Percentiles rank a stretch among this genome's conserved stretches.
Evolutionary conservation across 2,888 invertebrate species (phyloP).

Genomic region (Sinohyriopsis cumingii): DNA sequence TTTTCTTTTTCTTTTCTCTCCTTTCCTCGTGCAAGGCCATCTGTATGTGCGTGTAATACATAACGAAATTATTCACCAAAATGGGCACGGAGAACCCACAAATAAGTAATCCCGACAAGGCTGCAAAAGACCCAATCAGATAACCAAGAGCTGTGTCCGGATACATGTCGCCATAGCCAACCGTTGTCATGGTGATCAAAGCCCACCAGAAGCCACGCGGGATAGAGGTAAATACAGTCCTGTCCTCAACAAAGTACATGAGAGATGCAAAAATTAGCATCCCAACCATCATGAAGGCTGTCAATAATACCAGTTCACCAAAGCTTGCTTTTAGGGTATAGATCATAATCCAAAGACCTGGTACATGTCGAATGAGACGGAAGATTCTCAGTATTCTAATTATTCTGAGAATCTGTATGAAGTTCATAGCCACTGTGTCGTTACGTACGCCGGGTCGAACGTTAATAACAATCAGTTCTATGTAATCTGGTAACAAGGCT

Average conservation of each 20-base stretch:
- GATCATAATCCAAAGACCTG: conserved; percentile 64
- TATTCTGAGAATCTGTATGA: conserved; percentile 54
- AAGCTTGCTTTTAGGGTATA: conserved; percentile 64
- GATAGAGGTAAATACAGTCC: conserved; percentile 51
- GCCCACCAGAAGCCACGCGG: conserved; percentile 68
- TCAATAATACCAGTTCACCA: conserved; percentile 61
- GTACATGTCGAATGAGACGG: conserved; percentile 57
- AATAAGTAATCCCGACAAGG: conserved; percentile 59
- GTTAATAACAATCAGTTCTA: conserved; percentile 48
- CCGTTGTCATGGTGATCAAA: conserved; percentile 67
- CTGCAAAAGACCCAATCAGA: conserved; percentile 59
- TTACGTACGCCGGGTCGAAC: conserved; percentile 26
- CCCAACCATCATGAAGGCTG: conserved; percentile 61
- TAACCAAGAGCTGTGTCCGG: conserved; percentile 55
- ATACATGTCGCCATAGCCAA: conserved; percentile 67
- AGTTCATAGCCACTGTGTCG: conserved; percentile 33
- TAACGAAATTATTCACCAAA: conserved; percentile 66
- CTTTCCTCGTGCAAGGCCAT: conserved; percentile 38
- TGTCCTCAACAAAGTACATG: conserved; percentile 63
- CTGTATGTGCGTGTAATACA: conserved; percentile 61
- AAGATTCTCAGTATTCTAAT: conserved; percentile 61
- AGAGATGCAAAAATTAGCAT: conserved; percentile 64
- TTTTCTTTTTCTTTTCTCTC: conserved; percentile 9
- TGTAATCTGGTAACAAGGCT: conserved; percentile 56
- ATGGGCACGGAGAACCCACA: conserved; percentile 66